Conservation (phyloP, 2,888 invertebrate species). For the Patella pellucida region DNA sequence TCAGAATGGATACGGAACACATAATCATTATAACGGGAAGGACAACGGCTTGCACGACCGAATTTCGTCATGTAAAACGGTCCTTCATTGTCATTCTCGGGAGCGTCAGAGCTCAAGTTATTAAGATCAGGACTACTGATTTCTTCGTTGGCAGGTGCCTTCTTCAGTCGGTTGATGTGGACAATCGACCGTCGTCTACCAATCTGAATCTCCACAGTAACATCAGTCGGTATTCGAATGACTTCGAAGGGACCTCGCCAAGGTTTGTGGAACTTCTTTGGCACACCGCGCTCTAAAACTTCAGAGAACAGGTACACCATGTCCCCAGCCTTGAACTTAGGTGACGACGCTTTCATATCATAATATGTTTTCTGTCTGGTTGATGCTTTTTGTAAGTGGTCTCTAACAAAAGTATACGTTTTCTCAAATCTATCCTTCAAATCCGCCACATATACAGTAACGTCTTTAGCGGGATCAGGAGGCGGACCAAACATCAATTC, state of each 20-base stretch:
- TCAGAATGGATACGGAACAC: too few species aligned
- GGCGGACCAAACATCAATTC: conserved; percentile 27
- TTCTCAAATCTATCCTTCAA: conserved; percentile 1
- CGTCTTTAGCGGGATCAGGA: conserved; percentile 1
- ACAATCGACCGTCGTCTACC: neutral
- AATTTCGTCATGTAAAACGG: too few species aligned
- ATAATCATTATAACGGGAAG: too few species aligned
- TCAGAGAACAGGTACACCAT: conserved; percentile 2
- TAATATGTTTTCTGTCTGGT: conserved; percentile 11
- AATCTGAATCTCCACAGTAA: conserved; percentile 9
- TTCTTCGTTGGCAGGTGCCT: too few species aligned
- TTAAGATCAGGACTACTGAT: too few species aligned
- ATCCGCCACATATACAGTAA: neutral
- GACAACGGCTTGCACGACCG: too few species aligned
- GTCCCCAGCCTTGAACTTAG: neutral
- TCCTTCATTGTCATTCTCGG: too few species aligned
- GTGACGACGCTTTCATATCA: neutral
- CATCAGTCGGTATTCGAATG: neutral
- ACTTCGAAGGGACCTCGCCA: conserved; percentile 10
- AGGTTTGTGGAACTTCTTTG: conserved; percentile 8
- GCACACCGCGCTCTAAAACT: neutral
- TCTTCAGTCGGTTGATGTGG: neutral
- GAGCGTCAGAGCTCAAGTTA: too few species aligned
- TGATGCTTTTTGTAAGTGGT: neutral
- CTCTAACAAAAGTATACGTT: neutral